Base-by-base conservation (phyloP, 2,888 invertebrate species). In the Oligia strigilis region DNA sequence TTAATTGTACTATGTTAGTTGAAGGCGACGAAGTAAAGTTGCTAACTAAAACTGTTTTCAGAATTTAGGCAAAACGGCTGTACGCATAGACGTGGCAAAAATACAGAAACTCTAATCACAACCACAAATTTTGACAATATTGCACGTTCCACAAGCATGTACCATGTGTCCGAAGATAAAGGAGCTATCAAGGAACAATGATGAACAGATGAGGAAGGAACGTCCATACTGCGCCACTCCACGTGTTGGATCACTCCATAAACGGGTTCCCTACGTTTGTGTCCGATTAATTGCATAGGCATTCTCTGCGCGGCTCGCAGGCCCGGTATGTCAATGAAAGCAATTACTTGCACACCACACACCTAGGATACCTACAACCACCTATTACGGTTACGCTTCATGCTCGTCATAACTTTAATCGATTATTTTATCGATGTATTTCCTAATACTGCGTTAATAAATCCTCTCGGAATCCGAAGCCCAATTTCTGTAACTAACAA, bases 321-420 rank as follows among this genome's bases (percentile, higher is more conserved):
- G 60, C 36, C 88, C 89, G 96, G 95, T 94, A 96, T 94, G 96
- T 95, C 95, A 96, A 95, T 96, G 94, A 93, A 95, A 95, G 94
- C 95, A 96, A 96, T 96, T 95, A 96, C 93, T 94, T 90, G 90
- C 92, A 90, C 93, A 90, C 91, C 92, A 91, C 89, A 92, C 91
- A 92, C 80, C 81, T 83, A 85, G 76, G 83, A 78, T 29, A 29
- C 67, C 67, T 80, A 73, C 72, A 77, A 55, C 80, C 19, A 80
- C 67, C 77, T 88, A 90, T 86, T 90, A 92, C 29, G 60, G 23
- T 14, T 64, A 23, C 55, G 40, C 36, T 71, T 46, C 80, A 78
- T 64, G 71, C 67, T 76, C 71, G 14, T 89, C 52, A 73, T 71
- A 67, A 75, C 65, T 70, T 87, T 88, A 90, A 92, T 91, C 88